Conservation (phyloP, 2,888 invertebrate genomes). For the Eupithecia subumbrata region DNA sequence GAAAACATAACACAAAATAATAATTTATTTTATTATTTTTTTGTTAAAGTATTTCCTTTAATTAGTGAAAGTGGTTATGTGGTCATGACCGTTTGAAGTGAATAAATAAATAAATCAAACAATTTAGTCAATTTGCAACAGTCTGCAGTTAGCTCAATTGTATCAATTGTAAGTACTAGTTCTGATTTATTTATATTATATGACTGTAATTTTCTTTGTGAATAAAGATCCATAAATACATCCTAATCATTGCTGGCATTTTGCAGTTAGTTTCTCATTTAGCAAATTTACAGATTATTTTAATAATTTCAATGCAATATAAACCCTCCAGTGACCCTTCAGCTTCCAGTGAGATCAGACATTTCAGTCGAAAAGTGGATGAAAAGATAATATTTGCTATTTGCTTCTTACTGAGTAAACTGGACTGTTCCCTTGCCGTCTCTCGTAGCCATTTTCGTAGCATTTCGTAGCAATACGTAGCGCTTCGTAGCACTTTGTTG, state of each 20-base stretch:
- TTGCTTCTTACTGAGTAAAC: not conserved
- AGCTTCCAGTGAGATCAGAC: not conserved
- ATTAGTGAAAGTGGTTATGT: not conserved
- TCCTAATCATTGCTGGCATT: no score
- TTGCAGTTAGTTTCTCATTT: not conserved
- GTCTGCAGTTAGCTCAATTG: no score
- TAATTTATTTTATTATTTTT: no score
- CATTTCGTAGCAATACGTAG: not conserved
- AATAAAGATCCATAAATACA: no score
- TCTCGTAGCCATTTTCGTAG: constrained; percentile 7
- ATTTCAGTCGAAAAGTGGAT: not conserved
- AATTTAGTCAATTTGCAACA: no score
- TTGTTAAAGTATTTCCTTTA: not conserved
- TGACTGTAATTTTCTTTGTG: no score
- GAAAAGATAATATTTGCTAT: constrained; percentile 8
- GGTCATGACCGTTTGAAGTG: not conserved
- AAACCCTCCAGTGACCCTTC: not conserved
- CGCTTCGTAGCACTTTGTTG: not conserved
- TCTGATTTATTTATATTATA: no score
- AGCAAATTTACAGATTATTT: not conserved
- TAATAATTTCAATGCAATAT: not conserved
- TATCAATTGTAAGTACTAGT: no score
- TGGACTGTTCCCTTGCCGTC: not conserved
- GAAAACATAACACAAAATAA: not conserved
- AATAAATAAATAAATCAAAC: not conserved